Evolutionary conservation across 2,888 invertebrate genomes (phyloP).

Genomic region (Heteromyza rotundicornis): DNA sequence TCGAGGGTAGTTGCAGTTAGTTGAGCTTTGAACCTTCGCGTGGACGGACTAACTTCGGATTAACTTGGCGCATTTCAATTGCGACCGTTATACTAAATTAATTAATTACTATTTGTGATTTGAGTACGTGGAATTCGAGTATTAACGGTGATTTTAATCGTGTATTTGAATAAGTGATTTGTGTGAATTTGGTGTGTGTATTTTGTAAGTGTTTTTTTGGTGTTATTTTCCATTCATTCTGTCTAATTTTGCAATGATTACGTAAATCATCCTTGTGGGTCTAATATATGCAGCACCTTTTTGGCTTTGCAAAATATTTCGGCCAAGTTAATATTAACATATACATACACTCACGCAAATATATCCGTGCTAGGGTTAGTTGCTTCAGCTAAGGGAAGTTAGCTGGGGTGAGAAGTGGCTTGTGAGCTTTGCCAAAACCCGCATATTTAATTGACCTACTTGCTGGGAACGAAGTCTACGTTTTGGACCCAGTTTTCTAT

Average conservation of each 20-base stretch:
- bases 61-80: too few relatives aligned
- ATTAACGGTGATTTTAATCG: too few relatives aligned
- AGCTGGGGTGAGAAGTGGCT: neutral
- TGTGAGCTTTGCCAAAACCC: conserved; percentile 18
- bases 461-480: conserved; percentile 17
- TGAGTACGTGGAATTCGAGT: too few relatives aligned
- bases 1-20: conserved; percentile 18
- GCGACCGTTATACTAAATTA: too few relatives aligned
- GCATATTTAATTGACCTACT: conserved; percentile 35
- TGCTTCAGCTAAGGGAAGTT: neutral
- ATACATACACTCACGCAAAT: neutral
- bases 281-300: neutral
- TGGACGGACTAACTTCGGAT: conserved; percentile 10
- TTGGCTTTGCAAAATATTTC: conserved; percentile 7
- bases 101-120: too few relatives aligned
- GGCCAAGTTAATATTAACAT: neutral
- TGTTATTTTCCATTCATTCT: too few relatives aligned
- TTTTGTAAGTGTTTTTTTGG: too few relatives aligned
- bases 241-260: too few relatives aligned
- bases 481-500: conserved; percentile 1
- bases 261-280: too few relatives aligned
- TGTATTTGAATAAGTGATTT: too few relatives aligned
- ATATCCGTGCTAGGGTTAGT: neutral
- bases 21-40: conserved; percentile 21
- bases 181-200: too few relatives aligned